These are phyloP conservation scores for Lophius americanus DNA, from an alignment of 2,797 vertebrate genomes.

Conservation along the genomic window DNA sequence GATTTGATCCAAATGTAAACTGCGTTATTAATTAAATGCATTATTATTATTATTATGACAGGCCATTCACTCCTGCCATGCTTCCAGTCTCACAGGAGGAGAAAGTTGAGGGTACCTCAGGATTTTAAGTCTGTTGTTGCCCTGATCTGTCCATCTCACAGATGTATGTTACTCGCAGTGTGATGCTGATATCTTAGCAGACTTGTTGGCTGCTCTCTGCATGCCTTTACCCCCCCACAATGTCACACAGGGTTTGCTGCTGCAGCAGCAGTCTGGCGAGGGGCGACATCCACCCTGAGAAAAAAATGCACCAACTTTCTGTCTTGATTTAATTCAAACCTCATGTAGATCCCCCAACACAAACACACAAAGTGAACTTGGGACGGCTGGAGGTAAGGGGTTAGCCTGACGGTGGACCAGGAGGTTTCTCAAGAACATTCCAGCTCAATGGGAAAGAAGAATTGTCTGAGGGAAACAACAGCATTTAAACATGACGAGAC, in stretches of 20 bases:
- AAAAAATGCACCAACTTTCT: slow-evolving; percentile 68
- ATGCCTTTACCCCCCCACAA: slow-evolving; percentile 35
- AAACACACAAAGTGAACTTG: slow-evolving; percentile 67
- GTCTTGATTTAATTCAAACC: slow-evolving; percentile 61
- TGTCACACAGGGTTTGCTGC: slow-evolving; percentile 59
- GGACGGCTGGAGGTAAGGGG: slow-evolving; percentile 53
- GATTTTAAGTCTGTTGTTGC: not conserved
- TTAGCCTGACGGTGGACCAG: slow-evolving; percentile 64
- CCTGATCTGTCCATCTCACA: slow-evolving; percentile 2
- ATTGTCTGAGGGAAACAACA: slow-evolving; percentile 57
- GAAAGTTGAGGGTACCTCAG: slow-evolving; percentile 24
- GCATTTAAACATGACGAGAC: slow-evolving; percentile 63
- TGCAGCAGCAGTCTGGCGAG: slow-evolving; percentile 50
- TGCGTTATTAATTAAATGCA: no score
- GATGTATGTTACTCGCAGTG: not conserved
- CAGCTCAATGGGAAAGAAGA: slow-evolving; percentile 64
- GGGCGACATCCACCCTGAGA: slow-evolving; percentile 57
- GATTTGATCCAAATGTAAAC: no score
- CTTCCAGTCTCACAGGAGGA: slow-evolving; percentile 4
- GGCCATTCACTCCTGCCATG: slow-evolving; percentile 15
- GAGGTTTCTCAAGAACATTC: slow-evolving; percentile 69
- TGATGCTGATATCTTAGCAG: slow-evolving; percentile 11
- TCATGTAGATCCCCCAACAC: slow-evolving; percentile 34
- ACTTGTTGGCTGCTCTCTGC: slow-evolving; percentile 64
- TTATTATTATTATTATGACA: no score